Conservation (phyloP, 2,888 invertebrate genomes). For the Acleris cristana region DNA sequence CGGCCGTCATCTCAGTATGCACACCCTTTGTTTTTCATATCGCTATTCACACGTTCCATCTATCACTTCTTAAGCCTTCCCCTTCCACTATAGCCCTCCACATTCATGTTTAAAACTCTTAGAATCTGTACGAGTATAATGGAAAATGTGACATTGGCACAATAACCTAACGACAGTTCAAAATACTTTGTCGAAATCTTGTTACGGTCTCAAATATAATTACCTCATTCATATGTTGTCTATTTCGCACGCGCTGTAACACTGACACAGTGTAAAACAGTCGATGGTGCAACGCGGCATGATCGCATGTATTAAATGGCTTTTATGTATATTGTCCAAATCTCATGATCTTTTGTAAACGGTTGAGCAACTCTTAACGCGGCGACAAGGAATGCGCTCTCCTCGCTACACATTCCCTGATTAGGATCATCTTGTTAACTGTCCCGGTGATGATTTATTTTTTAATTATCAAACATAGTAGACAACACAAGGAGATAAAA, state of each 20-base stretch:
- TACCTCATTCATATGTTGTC: slow-evolving; percentile 33
- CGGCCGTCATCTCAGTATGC: too few relatives aligned
- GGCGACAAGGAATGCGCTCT: slow-evolving; percentile 19
- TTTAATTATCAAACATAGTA: slow-evolving; percentile 17
- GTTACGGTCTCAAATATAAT: slow-evolving; percentile 34
- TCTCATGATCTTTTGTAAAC: slow-evolving; percentile 32
- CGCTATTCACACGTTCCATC: too few relatives aligned
- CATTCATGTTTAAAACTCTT: too few relatives aligned
- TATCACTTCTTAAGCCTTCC: too few relatives aligned
- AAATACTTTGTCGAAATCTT: slow-evolving; percentile 27
- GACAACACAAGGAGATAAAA: slow-evolving; percentile 13
- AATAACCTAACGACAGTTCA: slow-evolving; percentile 4
- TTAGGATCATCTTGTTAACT: slow-evolving; percentile 23
- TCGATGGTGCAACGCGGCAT: slow-evolving; percentile 23
- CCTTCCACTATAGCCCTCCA: too few relatives aligned
- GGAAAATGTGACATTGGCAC: too few relatives aligned
- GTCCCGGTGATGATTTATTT: neutral
- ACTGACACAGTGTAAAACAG: slow-evolving; percentile 34
- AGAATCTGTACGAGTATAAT: too few relatives aligned
- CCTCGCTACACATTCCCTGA: slow-evolving; percentile 16
- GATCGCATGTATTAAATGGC: slow-evolving; percentile 33
- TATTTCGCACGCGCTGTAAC: slow-evolving; percentile 36
- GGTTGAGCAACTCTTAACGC: slow-evolving; percentile 20
- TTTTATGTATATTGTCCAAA: slow-evolving; percentile 26
- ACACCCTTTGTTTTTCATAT: too few relatives aligned